A percentile compares a stretch with the other conserved stretches of the same genome.
phyloP scores from a whole-genome alignment of 2,113 vertebrate genomes.

The Gracilinanus agilis region DNA sequence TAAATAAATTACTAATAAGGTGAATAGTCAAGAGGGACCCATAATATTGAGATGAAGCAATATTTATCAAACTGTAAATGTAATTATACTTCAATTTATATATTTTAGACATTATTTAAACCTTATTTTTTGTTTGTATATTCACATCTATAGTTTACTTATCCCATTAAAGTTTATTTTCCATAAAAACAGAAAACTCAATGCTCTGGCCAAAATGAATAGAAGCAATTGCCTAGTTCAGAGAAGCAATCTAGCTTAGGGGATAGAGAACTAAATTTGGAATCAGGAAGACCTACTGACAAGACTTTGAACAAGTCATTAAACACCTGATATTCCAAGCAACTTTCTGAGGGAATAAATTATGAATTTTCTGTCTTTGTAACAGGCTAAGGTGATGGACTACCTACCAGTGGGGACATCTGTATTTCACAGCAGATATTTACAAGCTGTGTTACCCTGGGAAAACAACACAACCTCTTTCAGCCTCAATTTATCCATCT shows the following conservation, averaged over 20 bases:
- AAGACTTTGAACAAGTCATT: background rate
- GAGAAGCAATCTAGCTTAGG: background rate
- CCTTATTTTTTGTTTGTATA: background rate
- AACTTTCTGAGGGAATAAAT: background rate
- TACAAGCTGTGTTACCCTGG: background rate
- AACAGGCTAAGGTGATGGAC: background rate
- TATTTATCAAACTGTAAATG: slow-evolving; percentile 48
- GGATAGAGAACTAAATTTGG: background rate
- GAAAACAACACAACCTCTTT: background rate
- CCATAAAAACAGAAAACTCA: background rate
- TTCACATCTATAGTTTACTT: slow-evolving; percentile 23
- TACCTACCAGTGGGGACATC: background rate
- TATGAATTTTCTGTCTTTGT: background rate
- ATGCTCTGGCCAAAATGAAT: background rate
- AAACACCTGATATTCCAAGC: background rate
- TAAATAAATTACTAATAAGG: background rate
- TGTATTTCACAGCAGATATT: background rate
- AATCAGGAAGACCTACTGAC: background rate
- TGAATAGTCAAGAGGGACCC: background rate
- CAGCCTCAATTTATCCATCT: background rate
- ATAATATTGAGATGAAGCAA: slow-evolving; percentile 58
- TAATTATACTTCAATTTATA: slow-evolving; percentile 3
- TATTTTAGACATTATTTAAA: background rate
- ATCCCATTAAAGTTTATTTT: slow-evolving; percentile 37
- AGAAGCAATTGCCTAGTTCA: background rate